phyloP scores from a whole-genome alignment of 2,888 invertebrate species.

The Trissolcus brochymenae region DNA sequence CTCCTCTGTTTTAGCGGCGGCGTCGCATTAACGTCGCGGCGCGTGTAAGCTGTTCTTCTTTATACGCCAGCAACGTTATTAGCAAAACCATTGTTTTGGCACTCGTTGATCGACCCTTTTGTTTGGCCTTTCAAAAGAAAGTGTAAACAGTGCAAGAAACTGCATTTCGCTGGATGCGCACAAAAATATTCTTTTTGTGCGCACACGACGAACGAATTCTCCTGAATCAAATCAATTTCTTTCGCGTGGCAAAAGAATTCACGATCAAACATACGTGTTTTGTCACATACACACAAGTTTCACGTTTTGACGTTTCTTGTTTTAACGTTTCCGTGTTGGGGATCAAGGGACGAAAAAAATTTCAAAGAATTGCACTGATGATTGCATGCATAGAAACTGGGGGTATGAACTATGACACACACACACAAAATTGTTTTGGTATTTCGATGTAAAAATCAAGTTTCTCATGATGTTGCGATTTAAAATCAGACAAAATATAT shows the following conservation, averaged over 20 bases:
- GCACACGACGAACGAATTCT: no score
- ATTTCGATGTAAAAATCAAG: no score
- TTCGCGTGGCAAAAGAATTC: slow-evolving; percentile 16
- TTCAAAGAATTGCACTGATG: no score
- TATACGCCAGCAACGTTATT: neutral
- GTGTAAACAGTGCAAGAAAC: neutral
- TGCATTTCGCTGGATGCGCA: no score
- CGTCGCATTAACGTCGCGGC: neutral
- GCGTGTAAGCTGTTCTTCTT: slow-evolving; percentile 2
- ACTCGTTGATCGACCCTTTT: neutral
- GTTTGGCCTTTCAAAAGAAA: slow-evolving; percentile 1
- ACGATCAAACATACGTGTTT: slow-evolving; percentile 18
- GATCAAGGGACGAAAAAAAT: neutral
- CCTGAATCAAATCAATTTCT: no score
- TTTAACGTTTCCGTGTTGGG: slow-evolving; percentile 8
- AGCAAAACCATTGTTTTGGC: neutral
- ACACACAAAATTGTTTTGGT: no score
- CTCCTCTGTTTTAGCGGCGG: neutral
- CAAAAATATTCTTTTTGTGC: neutral
- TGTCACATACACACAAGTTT: slow-evolving; percentile 2
- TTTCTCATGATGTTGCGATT: no score
- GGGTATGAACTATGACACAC: no score
- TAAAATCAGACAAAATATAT: no score
- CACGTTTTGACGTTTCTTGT: slow-evolving; percentile 9
- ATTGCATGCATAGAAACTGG: no score